Percentiles rank a stretch among this genome's conserved stretches.
phyloP scores from a whole-genome alignment of 1,140 invertebrate genomes.

The Scaptomyza pallida region DNA sequence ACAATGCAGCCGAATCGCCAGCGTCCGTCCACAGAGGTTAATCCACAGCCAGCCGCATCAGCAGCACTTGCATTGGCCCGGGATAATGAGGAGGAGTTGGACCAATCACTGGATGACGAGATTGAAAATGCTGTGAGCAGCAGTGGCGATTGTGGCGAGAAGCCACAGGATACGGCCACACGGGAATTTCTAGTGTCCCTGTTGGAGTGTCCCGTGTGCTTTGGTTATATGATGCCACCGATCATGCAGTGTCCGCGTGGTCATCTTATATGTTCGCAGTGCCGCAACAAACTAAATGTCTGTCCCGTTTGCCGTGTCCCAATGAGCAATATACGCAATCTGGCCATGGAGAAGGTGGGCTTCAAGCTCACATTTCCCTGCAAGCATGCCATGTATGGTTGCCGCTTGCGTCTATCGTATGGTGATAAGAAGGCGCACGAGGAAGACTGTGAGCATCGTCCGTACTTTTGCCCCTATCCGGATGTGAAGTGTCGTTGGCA shows the following conservation, averaged over 20 bases:
- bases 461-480: conserved; percentile 99
- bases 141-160: conserved; percentile 34
- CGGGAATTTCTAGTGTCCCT: conserved; percentile 93
- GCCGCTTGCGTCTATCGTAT: conserved; percentile 93
- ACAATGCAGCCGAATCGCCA: conserved; percentile 47
- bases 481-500: conserved; percentile 99
- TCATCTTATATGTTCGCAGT: conserved; percentile 95
- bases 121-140: conserved; percentile 8
- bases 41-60: conserved; percentile 23
- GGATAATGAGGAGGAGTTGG: conserved; percentile 10
- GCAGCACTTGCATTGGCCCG: conserved; percentile 15
- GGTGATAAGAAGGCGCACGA: conserved; percentile 99
- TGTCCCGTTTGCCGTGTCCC: conserved; percentile 99
- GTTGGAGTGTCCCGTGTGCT: conserved; percentile 99
- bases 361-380: conserved; percentile 99
- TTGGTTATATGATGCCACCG: conserved; percentile 99
- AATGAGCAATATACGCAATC: conserved; percentile 97
- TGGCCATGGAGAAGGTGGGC: conserved; percentile 99
- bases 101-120: conserved; percentile 1
- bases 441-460: conserved; percentile 98
- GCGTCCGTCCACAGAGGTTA: conserved; percentile 25
- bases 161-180: conserved; percentile 24
- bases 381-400: conserved; percentile 98
- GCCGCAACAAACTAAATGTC: conserved; percentile 96
- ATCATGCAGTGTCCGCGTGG: conserved; percentile 95